Evolutionary conservation across 2,113 vertebrate species (phyloP).

Genomic region (Oceanodroma tethys): DNA sequence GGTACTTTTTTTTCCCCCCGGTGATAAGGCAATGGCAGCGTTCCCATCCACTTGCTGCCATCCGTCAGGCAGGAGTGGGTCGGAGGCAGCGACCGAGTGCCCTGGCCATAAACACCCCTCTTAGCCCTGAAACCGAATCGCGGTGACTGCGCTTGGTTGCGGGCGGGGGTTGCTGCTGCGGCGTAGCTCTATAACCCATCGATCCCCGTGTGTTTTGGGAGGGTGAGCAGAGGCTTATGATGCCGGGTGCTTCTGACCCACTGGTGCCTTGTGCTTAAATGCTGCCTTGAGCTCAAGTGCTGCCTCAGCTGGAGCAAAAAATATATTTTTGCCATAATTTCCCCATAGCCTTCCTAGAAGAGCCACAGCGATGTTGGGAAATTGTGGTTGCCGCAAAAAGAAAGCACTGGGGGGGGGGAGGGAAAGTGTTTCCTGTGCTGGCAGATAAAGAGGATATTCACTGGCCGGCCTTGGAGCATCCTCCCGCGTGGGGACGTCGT

Average conservation of each 20-base stretch:
- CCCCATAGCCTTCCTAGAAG: background rate
- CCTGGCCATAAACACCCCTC: background rate
- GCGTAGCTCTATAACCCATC: background rate
- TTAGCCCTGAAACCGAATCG: background rate
- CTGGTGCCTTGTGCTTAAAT: background rate
- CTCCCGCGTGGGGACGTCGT: accelerated
- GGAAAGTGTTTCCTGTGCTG: conserved; percentile 6
- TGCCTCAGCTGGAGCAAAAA: background rate
- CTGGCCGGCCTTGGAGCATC: background rate
- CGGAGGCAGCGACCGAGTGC: background rate
- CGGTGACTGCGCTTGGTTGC: accelerated
- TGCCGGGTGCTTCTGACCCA: background rate
- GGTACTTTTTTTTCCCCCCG: background rate
- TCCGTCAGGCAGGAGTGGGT: background rate
- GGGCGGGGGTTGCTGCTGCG: background rate
- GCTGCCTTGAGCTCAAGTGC: background rate
- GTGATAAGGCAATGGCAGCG: background rate
- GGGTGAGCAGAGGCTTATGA: background rate
- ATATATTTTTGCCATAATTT: background rate
- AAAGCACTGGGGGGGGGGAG: background rate
- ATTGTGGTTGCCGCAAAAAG: background rate
- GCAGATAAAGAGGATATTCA: background rate
- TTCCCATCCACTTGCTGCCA: conserved; percentile 5
- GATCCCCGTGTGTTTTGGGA: background rate
- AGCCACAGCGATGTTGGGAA: accelerated